Evolutionary conservation across 2,888 invertebrate genomes (phyloP), one percentile per base, ranked within the genome.

Genomic region (Drosophila subsilvestris): DNA sequence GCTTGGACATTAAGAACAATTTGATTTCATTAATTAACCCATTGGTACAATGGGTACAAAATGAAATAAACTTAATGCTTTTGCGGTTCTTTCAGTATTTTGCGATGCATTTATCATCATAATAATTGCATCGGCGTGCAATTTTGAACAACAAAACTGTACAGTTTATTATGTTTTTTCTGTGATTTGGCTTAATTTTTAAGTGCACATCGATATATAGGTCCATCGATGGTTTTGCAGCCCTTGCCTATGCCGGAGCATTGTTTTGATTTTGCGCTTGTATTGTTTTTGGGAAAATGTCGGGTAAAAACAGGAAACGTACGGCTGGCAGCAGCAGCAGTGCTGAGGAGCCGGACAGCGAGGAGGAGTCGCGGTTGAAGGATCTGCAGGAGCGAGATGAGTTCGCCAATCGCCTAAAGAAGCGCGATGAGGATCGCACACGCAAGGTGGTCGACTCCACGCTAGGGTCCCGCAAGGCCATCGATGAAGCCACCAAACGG

Each of bases 301-400:
- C 89, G 12, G 70, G 71, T 54, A 90, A 79, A 70, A 79, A 78
- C 57, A 81, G 89, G 1, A 90, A 87, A 62, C 79, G 90, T 2
- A 77, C 76, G 12, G 81, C 82, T 0, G 73, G 60, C 56, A 86
- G 85, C 37, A 86, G 86, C 18, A 86, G 86, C 29, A 91, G 90
- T 51, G 89, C 88, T 6, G 91, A 90, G 29, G 91, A 91, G 67
- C 90, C 93, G 17, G 96, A 97, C 83, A 97, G 96, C 89, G 95
- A 94, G 73, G 98, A 98, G 92, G 95, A 96, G 82, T 95, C 94
- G 57, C 94, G 98, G n/a, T 93, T 94, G 60, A 94, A 94, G 86
- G 99, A 99, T 93, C 92, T 98, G 48, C 95, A 95, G 89, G 98
- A 98, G 91, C 94, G 99, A 80, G 99, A 99, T 93, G 98, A 97